Base-by-base conservation (phyloP, 2,113 vertebrate genomes). In the Turnix velox region DNA sequence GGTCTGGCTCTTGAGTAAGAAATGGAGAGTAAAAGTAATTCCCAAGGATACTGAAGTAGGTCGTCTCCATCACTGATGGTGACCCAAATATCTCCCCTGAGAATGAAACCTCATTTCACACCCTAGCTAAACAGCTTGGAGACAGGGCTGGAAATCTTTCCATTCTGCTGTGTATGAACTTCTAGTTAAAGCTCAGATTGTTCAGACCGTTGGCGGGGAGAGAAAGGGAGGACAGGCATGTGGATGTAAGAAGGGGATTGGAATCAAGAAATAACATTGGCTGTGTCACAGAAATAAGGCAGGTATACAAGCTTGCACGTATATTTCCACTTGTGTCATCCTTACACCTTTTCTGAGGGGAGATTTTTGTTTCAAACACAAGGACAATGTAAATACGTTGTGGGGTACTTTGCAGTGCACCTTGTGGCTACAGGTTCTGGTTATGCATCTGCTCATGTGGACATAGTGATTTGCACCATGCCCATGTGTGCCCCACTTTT, bases 11-110 rank as follows among this genome's bases (percentile, higher is more conserved):
- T 94, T 95, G 81, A 82, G 74, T 90, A 80, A 95, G 58, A 87
- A 84, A 88, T 4, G 14, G 80, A 87, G 91, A 94, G 45, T 72
- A 87, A 84, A 89, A 91, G 77, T 58, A 84, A 94, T 85, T 92
- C 90, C 81, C 45, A 79, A 92, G 92, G 84, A 68, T 89, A 54
- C 25, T n/a, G 77, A 96, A 96, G 84, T 87, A 95, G 94, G 93
- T 91, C 87, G 8, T 80, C 71, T 92, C 78, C 84, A 87, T 72
- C 71, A 37, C 33, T 82, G 69, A 74, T 77, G 71, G 37, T 85
- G 95, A 94, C 84, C 87, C 67, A 87, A 82, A 94, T 89, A 87
- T 42, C 42, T 88, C 74, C 84, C 84, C 14, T n/a, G 84, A 87
- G 84, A 39, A 72, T 9, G 87, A 89, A 94, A 62, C 84, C 84